phyloP scores from a whole-genome alignment of 2,888 invertebrate species.

The Leptopilina syphax region DNA sequence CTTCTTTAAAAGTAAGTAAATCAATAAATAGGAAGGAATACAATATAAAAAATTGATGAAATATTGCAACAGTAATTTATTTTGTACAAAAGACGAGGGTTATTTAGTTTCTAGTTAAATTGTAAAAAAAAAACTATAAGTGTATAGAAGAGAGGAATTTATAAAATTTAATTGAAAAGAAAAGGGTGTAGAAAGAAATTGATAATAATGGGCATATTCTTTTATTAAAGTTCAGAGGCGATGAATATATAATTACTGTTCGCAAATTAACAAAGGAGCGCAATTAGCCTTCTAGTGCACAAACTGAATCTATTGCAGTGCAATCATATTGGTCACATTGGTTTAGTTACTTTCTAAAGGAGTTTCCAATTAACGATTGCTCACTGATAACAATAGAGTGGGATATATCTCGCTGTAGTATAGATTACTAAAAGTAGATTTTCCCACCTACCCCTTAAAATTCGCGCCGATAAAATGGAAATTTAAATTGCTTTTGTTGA shows the following conservation, averaged over 20 bases:
- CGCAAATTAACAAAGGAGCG: constrained; percentile 55
- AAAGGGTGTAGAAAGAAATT: constrained; percentile 39
- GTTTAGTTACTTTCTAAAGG: constrained; percentile 48
- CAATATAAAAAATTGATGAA: no score
- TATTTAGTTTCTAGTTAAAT: no score
- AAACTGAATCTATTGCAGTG: constrained; percentile 49
- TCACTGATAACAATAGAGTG: constrained; percentile 14
- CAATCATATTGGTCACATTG: constrained; percentile 52
- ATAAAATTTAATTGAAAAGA: neutral
- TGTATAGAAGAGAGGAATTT: neutral
- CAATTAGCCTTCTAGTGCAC: constrained; percentile 55
- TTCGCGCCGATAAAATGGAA: neutral
- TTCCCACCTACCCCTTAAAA: neutral
- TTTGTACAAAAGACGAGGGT: no score
- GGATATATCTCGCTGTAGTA: constrained; percentile 1
- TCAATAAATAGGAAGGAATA: no score
- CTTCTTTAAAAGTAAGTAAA: no score
- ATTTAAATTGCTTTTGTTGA: neutral
- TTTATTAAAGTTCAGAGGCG: constrained; percentile 48
- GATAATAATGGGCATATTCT: constrained; percentile 37
- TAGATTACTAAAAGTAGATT: neutral
- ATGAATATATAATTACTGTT: constrained; percentile 52
- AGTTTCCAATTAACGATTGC: constrained; percentile 54
- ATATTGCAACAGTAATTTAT: no score
- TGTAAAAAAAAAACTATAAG: no score